These are phyloP conservation scores for Galaxias olidus DNA, from an alignment of 2,797 vertebrate species.

Conservation along the genomic window DNA sequence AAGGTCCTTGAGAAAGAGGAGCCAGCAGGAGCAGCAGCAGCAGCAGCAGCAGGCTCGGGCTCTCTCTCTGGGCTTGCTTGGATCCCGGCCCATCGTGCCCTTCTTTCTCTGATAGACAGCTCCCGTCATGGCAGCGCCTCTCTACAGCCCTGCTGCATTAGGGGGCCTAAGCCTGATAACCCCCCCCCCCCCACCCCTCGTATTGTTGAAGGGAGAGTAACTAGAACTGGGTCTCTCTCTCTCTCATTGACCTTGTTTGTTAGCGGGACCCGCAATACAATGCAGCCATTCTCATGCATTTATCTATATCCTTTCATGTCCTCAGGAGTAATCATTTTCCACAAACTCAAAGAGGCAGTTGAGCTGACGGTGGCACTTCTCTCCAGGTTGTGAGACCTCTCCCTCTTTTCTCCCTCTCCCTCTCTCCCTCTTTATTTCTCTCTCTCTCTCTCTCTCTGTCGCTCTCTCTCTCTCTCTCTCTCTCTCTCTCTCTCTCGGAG, in stretches of 20 bases:
- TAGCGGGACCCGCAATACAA: constrained; percentile 43
- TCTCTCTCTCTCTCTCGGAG: constrained; percentile 36
- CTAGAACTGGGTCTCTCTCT: constrained; percentile 55
- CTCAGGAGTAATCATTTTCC: constrained; percentile 30
- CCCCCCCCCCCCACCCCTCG: constrained; percentile 37
- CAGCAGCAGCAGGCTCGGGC: constrained; percentile 55
- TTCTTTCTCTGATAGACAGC: constrained; percentile 78
- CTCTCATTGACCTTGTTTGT: constrained; percentile 64
- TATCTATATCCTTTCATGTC: constrained; percentile 43
- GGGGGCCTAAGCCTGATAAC: constrained; percentile 63
- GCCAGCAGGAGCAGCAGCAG: constrained; percentile 73
- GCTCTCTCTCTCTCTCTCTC: constrained; percentile 39
- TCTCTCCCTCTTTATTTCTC: no score
- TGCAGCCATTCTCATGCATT: constrained; percentile 46
- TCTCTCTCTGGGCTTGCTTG: constrained; percentile 75
- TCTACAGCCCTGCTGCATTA: constrained; percentile 57
- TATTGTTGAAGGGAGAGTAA: constrained; percentile 59
- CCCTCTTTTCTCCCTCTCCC: no score
- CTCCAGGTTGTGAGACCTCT: constrained; percentile 28
- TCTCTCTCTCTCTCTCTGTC: constrained; percentile 36
- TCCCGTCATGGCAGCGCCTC: constrained; percentile 66
- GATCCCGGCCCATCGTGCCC: constrained; percentile 74
- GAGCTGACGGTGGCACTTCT: constrained; percentile 37
- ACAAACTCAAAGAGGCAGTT: constrained; percentile 33
- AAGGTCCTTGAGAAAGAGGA: constrained; percentile 83